Percentiles rank a stretch among this genome's conserved stretches.
Conservation (phyloP, 1,140 invertebrate genomes). For the Acromyrmex charruanus region DNA sequence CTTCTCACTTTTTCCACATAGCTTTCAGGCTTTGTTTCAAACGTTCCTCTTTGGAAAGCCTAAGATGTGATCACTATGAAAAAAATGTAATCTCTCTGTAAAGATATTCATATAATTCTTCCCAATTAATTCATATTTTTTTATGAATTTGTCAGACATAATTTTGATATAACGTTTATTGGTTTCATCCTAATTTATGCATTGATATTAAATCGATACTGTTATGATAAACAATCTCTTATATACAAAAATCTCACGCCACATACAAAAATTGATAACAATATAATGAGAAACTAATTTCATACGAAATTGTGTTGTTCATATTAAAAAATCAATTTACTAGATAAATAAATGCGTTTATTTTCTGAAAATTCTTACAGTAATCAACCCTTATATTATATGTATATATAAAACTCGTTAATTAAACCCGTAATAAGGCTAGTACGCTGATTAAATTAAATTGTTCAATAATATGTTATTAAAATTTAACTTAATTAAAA, state of each 20-base stretch:
- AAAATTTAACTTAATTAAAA: slow-evolving; percentile 11
- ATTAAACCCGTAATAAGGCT: neutral
- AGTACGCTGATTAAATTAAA: slow-evolving; percentile 5
- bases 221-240: slow-evolving; percentile 21
- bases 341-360: neutral
- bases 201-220: slow-evolving; percentile 53
- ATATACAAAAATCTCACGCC: neutral
- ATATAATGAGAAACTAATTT: slow-evolving; percentile 13
- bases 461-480: neutral
- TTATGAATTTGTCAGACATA: neutral
- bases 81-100: neutral
- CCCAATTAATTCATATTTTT: neutral
- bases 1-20: neutral
- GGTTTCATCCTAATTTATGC: neutral
- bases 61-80: neutral
- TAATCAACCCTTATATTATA: neutral
- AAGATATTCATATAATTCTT: neutral
- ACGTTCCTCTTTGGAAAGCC: neutral
- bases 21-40: neutral
- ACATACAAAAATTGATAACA: slow-evolving; percentile 19
- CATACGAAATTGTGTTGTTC: neutral
- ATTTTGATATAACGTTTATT: neutral
- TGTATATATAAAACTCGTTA: neutral
- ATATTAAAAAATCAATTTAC: neutral
- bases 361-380: slow-evolving; percentile 25